Evolutionary conservation across 2,888 invertebrate genomes (phyloP), one percentile per base, ranked within the genome.

Genomic region (Cheilosia vernalis): DNA sequence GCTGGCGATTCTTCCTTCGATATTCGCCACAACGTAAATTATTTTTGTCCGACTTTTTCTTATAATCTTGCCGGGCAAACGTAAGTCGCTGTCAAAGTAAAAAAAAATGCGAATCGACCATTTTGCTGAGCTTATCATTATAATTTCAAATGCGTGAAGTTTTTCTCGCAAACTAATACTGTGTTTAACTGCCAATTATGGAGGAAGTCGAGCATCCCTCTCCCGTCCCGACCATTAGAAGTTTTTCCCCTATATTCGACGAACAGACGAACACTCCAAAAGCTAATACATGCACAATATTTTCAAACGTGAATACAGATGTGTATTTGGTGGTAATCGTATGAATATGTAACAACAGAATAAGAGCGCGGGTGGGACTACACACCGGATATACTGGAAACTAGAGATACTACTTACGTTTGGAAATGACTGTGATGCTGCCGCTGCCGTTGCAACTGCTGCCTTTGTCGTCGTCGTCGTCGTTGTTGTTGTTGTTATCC

Each of bases 401-500:
- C 55, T 17, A 47, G 10, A 64, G 37, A 61, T 53, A 83, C 10
- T 67, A 85, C 85, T 85, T 77, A 85, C 85, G 51, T 70, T 77
- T 44, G 76, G 49, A 67, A 85, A 67, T 47, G 76, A 56, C n/a
- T 73, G 67, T n/a, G 80, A 72, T 56, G 61, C 61, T 76, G 86
- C 51, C 69, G 84, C 60, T 44, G 47, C 55, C 85, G 78, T 61
- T 81, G 67, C 44, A 80, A 69, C 15, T 76, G 85, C 63, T 86
- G 87, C 56, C 84, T 13, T 13, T 37, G 37, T 13, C 37, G 13
- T 37, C 4, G 37, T 37, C 13, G 13, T 37, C 37, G 37, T 13
- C 3, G 37, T 13, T 13, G 37, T 19, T 83, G 87, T 63, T 80
- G 80, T 64, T 87, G 87, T 60, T 87, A 72, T 72, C 72, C 77